Evolutionary conservation across 2,113 vertebrate genomes (phyloP).

Genomic region (Nycticorax nycticorax): DNA sequence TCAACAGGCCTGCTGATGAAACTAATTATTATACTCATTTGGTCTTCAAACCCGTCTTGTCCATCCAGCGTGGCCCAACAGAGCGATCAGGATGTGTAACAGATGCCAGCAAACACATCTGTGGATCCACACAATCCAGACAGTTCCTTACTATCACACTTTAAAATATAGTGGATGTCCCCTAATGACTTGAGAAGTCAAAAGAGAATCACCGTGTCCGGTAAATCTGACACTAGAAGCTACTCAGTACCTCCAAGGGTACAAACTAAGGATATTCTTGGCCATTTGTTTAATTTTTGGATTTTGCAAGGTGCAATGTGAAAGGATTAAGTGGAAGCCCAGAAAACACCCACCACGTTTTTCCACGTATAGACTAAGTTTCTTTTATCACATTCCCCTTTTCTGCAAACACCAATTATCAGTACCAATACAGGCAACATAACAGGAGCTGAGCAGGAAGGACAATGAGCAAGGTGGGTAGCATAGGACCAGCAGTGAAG

Average conservation of each 20-base stretch:
- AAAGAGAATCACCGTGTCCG: background rate
- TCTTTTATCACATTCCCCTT: background rate
- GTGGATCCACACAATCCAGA: background rate
- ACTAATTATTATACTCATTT: rapidly evolving
- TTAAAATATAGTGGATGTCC: background rate
- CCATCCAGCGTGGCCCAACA: background rate
- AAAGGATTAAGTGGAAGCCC: background rate
- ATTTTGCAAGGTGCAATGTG: background rate
- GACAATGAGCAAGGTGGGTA: conserved; percentile 73
- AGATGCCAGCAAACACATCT: background rate
- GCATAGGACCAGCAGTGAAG: conserved; percentile 39
- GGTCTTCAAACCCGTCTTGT: background rate
- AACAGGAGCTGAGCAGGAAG: conserved; percentile 79
- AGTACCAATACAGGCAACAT: conserved; percentile 21
- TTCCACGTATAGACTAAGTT: background rate
- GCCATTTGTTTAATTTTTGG: background rate
- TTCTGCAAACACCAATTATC: background rate
- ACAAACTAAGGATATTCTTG: background rate
- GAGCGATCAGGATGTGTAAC: background rate
- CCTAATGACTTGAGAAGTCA: background rate
- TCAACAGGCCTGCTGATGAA: background rate
- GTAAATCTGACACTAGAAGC: background rate
- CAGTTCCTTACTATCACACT: background rate
- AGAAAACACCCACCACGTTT: background rate
- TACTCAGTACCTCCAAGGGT: background rate